phyloP scores from a whole-genome alignment of 1,140 invertebrate species.

The Drosophila chauvacae region DNA sequence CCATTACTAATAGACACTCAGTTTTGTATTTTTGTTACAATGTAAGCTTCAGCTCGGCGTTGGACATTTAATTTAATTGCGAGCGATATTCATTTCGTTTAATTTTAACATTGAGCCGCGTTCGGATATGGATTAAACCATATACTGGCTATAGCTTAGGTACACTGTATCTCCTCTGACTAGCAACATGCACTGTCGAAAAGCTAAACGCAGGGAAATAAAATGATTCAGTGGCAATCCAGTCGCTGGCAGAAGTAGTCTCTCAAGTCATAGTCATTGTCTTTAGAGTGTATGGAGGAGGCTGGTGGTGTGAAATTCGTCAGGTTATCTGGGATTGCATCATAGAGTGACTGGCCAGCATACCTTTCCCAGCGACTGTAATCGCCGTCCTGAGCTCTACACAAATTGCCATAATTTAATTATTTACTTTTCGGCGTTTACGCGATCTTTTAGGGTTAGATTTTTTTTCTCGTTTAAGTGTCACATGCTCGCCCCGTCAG shows the following conservation, averaged over 20 bases:
- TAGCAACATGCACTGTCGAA: slow-evolving; percentile 14
- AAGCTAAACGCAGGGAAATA: slow-evolving; percentile 24
- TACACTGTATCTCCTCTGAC: slow-evolving; percentile 25
- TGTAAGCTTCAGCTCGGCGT: slow-evolving; percentile 42
- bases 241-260: slow-evolving; percentile 31
- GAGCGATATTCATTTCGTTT: slow-evolving; percentile 16
- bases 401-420: slow-evolving; percentile 55
- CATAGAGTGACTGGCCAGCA: slow-evolving; percentile 29
- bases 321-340: slow-evolving; percentile 33
- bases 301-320: slow-evolving; percentile 9
- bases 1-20: slow-evolving; percentile 44
- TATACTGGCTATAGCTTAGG: slow-evolving; percentile 12
- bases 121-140: slow-evolving; percentile 12
- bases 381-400: slow-evolving; percentile 39
- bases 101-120: slow-evolving; percentile 37
- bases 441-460: slow-evolving; percentile 57
- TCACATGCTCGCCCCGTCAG: slow-evolving; percentile 64
- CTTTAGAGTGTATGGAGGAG: not conserved
- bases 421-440: slow-evolving; percentile 56
- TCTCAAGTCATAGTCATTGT: slow-evolving; percentile 18
- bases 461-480: slow-evolving; percentile 41
- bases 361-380: slow-evolving; percentile 45
- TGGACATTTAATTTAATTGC: slow-evolving; percentile 69
- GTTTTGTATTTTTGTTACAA: slow-evolving; percentile 48
- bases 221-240: slow-evolving; percentile 51